Evolutionary conservation across 2,888 invertebrate genomes (phyloP), one percentile per base, ranked within the genome.

Genomic region (Lamellibrachia satsuma): DNA sequence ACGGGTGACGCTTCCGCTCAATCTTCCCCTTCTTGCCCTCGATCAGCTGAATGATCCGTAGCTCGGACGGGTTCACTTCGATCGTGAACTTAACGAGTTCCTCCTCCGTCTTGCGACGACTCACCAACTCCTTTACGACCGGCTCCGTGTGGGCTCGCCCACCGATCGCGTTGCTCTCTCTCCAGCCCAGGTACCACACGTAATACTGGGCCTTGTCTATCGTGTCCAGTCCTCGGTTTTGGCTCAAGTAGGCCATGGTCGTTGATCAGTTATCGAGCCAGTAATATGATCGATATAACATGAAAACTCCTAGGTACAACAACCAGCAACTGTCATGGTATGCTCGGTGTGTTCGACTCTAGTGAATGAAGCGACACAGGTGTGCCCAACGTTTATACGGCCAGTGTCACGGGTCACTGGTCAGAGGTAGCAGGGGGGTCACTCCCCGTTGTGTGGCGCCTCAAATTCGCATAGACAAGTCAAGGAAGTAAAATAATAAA

Each of bases 1-100:
- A 94, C 0, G 96, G 96, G 96, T 99, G 99, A 97, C 99, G 99
- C 95, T 99, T 98, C 90, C 98, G 96, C 93, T 97, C 97, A 93
- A 96, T 95, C 93, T 96, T 96, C 92, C 95, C 95, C 93, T 95
- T 95, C 94, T 95, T 95, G 93, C 94, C 94, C 92, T 95, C 95
- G 39, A 95, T 97, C 90, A 97, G 98, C 97, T 99, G 99, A 94
- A 99, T 98, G 95, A 99, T 98, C 97, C 99, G 99, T 96, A 99
- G 97, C 90, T 99, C 99, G 97, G 99, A 99, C 96, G 98, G 98
- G 95, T 98, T 96, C 9, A 96, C 95, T 95, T 97, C 95, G 57
- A 96, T 94, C 7, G 96, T 96, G 57, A 96, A 98, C 98, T 97
- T 99, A 98, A 96, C 98, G 98, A 93, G 98, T 75, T 75, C 75